Conservation (phyloP, 2,797 vertebrate genomes). For the Delichon dasypus region DNA sequence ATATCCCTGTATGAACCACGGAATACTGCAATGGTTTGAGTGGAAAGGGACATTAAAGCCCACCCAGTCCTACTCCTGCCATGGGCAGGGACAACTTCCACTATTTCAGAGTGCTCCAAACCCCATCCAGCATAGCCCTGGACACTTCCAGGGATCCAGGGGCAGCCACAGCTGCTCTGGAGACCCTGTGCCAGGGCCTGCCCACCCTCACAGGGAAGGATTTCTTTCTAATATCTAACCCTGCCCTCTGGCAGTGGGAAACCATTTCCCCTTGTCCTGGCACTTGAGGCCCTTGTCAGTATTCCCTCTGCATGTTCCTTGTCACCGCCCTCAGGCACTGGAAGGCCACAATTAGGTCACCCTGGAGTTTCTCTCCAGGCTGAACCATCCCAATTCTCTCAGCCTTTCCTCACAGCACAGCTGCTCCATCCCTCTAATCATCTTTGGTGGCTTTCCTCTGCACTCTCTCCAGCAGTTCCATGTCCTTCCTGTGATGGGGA, state of each 20-base stretch:
- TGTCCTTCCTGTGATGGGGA: neutral
- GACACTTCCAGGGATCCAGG: neutral
- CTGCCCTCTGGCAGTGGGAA: neutral
- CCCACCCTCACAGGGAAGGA: accelerated
- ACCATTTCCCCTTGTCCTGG: neutral
- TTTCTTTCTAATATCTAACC: accelerated
- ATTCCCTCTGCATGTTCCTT: neutral
- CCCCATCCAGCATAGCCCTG: accelerated
- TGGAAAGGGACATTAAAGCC: neutral
- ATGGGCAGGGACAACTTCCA: neutral
- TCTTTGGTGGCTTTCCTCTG: neutral
- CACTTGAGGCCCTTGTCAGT: neutral
- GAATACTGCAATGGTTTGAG: neutral
- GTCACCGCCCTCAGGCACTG: neutral
- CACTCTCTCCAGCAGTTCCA: neutral
- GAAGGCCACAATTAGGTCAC: neutral
- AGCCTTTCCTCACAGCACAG: neutral
- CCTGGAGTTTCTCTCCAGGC: neutral
- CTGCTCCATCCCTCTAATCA: neutral
- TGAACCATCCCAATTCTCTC: neutral
- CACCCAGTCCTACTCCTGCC: accelerated
- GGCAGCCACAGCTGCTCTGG: neutral
- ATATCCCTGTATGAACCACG: accelerated
- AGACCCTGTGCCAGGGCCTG: neutral
- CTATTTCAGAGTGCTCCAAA: accelerated